Conservation (phyloP, 2,797 vertebrate species). For the Pagetopsis macropterus region DNA sequence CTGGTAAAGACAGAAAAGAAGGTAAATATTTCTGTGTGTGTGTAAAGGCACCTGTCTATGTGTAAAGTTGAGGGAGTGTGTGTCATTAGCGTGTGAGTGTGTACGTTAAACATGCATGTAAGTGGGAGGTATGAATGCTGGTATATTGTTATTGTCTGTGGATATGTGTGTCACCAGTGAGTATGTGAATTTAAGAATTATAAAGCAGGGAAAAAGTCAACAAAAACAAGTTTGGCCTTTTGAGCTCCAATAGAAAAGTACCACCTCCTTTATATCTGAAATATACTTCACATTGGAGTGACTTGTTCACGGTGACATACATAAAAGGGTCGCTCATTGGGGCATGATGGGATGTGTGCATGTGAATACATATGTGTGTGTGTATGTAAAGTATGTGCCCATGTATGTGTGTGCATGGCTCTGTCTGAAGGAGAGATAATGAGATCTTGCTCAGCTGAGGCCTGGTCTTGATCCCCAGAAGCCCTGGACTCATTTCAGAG, state of each 20-base stretch:
- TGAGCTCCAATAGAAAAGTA: slow-evolving; percentile 14
- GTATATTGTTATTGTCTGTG: not conserved
- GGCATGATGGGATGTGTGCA: slow-evolving; percentile 56
- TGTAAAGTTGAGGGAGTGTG: not conserved
- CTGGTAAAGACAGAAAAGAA: slow-evolving; percentile 15
- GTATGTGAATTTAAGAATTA: not conserved
- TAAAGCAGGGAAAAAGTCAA: slow-evolving; percentile 7
- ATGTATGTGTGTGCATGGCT: slow-evolving; percentile 44
- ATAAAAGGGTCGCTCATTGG: slow-evolving; percentile 62
- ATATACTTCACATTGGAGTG: slow-evolving; percentile 33
- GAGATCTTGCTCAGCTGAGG: slow-evolving; percentile 80
- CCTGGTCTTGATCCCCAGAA: slow-evolving; percentile 81
- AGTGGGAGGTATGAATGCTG: not conserved
- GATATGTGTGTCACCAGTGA: not conserved
- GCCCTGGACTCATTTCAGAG: slow-evolving; percentile 83
- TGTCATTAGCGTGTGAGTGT: not conserved
- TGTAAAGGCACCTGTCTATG: not conserved
- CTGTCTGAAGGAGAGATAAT: slow-evolving; percentile 74
- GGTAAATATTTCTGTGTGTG: not conserved
- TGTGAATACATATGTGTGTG: slow-evolving; percentile 52
- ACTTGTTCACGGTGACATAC: slow-evolving; percentile 67
- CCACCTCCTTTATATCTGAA: slow-evolving; percentile 50
- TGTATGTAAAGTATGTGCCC: slow-evolving; percentile 38
- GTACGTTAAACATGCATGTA: not conserved
- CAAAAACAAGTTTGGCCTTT: slow-evolving; percentile 15